Base-by-base conservation (phyloP, 2,113 vertebrate species). In the Elgaria multicarinata region DNA sequence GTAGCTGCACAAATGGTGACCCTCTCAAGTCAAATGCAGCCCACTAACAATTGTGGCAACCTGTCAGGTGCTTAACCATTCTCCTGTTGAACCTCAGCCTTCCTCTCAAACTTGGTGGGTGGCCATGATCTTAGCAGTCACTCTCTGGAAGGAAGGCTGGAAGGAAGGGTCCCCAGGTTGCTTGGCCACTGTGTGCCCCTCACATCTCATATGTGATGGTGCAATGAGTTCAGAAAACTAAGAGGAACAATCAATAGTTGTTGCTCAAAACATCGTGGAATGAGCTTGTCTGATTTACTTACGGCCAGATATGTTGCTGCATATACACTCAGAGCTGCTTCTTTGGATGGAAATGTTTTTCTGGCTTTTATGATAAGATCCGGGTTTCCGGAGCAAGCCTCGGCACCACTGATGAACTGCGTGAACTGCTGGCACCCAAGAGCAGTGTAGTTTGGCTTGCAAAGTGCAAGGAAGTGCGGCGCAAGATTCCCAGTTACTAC, bases 301-400 rank as follows among this genome's bases (percentile, higher is more conserved):
- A 99, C 99, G 50, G 98, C 98, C 94, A 99, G 97, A 95, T 99
- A 99, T 95, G 99, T 97, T 1, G 99, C 98, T 50, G 98, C 98
- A 77, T 99, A 99, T 87, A 98, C 85, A 2, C 99, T 99, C 92
- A 99, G 98, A 0, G 98, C 99, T 0, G 99, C 99, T 95, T 99
- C 99, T 98, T 99, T 99, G 95, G 98, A 99, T n/a, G 99, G 99
- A 91, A 99, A 99, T 78, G 98, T 99, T 94, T 99, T 99, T 92
- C 99, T 98, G 66, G 98, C 99, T 80, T 97, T 97, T 91, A 98
- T 96, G 93, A 99, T 98, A 94, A 99, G 98, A 18, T 99, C 98
- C 90, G 97, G 98, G 93, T 99, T 98, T 87, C 99, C 99, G 0
- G 98, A 99, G 95, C 99, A 99, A 44, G 98, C 98, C 90, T 99